Base-by-base conservation (phyloP, 2,113 vertebrate genomes). In the Hemicordylus capensis region DNA sequence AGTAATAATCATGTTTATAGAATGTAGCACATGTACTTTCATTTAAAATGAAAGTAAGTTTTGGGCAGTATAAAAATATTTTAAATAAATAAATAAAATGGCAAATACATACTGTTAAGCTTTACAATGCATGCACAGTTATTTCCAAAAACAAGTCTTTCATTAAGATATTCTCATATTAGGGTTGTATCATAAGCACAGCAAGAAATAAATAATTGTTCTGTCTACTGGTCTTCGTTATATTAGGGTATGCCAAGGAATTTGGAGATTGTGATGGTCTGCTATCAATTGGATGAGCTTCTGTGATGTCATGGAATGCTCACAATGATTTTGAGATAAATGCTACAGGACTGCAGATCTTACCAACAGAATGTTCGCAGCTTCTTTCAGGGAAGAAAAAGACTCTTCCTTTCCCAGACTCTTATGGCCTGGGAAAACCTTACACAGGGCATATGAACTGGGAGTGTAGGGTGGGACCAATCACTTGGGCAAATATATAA, bases 171-270 rank as follows among this genome's bases (percentile, higher is more conserved):
- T 5, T 9, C 4, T 20, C 34, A 37, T 34, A 4, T 42, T 58
- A 70, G 1, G 0, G 1, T 51, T 2, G 5, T 0, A 4, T 26
- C 80, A 75, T 20, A 31, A 54, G 31, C 1, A 2, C 51, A 39
- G 39, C 8, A 4, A 11, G 19, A 26, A 39, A 37, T 48, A 58
- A 58, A 59, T 39, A 24, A 5, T 15, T 77, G 34, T 58, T 73
- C 70, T 24, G 7, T 1, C 4, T 44, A 22, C 39, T 69, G 15
- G 20, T 19, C 15, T 39, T 69, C 37, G 26, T 61, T 61, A 74
- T 46, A 31, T 73, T 76, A n/a, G 48, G 17, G 12, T 34, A 76
- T 39, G n/a, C 34, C 26, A 58, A 76, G 17, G n/a, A 14, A 46
- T 74, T 46, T 51, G 11, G n/a, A n/a, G n/a, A n/a, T n/a, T n/a